These are phyloP conservation scores for Drosophila algonquin DNA, from an alignment of 2,888 invertebrate species.

Conservation along the genomic window DNA sequence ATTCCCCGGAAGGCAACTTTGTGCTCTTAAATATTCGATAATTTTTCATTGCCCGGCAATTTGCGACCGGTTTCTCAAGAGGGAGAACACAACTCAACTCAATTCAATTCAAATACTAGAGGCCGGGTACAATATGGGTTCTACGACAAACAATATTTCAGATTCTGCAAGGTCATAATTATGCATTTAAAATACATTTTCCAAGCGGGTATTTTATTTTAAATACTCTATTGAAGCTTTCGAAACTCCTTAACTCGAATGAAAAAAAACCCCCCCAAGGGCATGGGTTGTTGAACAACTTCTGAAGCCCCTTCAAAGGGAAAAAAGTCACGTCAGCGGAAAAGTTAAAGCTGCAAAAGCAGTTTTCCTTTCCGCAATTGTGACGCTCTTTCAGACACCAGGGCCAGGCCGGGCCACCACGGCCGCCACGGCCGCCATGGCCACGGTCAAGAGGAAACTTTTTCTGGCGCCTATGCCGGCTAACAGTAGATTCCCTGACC, in stretches of 20 bases:
- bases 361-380: slow-evolving; percentile 37
- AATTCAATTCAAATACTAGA: slow-evolving; percentile 3
- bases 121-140: background rate
- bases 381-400: slow-evolving; percentile 53
- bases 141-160: background rate
- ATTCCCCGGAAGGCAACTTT: slow-evolving; percentile 9
- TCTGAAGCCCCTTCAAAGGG: slow-evolving; percentile 19
- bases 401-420: slow-evolving; percentile 46
- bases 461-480: slow-evolving; percentile 57
- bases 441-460: slow-evolving; percentile 56
- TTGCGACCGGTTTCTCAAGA: slow-evolving; percentile 31
- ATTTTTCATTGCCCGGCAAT: slow-evolving; percentile 41
- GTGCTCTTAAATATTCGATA: slow-evolving; percentile 22
- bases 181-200: background rate
- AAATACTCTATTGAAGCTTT: background rate
- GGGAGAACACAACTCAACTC: slow-evolving; percentile 2
- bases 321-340: slow-evolving; percentile 28
- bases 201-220: background rate
- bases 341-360: slow-evolving; percentile 46
- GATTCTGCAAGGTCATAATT: no score
- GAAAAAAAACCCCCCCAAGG: background rate
- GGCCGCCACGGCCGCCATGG: slow-evolving; percentile 37
- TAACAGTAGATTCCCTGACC: slow-evolving; percentile 23
- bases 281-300: slow-evolving; percentile 8
- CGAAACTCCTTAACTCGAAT: background rate